These are phyloP conservation scores for Magallana ariakensis DNA, from an alignment of 1,140 invertebrate species.

Conservation along the genomic window DNA sequence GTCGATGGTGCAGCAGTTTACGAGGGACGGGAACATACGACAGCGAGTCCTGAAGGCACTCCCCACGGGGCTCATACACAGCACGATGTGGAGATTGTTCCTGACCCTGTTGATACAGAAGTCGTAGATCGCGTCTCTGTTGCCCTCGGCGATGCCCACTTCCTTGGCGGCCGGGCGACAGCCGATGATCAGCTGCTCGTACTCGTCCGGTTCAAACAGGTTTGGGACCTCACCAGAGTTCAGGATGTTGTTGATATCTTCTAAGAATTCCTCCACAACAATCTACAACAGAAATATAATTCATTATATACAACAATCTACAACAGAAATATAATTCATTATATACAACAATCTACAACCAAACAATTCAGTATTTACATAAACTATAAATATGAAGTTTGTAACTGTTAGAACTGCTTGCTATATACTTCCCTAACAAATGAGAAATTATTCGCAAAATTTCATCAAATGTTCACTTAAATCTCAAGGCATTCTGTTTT, in stretches of 20 bases:
- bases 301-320: too few species aligned
- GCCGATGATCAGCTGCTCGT: slow-evolving; percentile 89
- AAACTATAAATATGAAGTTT: too few species aligned
- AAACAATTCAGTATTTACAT: too few species aligned
- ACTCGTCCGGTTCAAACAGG: slow-evolving; percentile 87
- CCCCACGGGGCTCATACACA: slow-evolving; percentile 82
- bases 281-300: slow-evolving; percentile 78
- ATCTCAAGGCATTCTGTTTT: too few species aligned
- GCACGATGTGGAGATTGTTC: slow-evolving; percentile 80
- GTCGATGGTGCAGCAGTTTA: slow-evolving; percentile 81
- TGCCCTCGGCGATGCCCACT: slow-evolving; percentile 84
- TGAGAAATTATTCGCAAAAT: too few species aligned
- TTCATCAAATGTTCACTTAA: too few species aligned
- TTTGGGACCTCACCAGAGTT: slow-evolving; percentile 80
- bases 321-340: too few species aligned
- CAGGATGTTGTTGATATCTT: slow-evolving; percentile 92
- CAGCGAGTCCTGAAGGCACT: slow-evolving; percentile 87
- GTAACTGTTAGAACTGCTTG: too few species aligned
- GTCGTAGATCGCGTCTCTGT: slow-evolving; percentile 88
- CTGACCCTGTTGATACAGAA: slow-evolving; percentile 80
- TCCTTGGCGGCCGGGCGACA: slow-evolving; percentile 85
- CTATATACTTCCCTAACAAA: too few species aligned
- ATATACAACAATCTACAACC: too few species aligned
- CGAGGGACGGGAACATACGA: slow-evolving; percentile 81
- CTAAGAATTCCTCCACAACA: slow-evolving; percentile 89